Conservation (phyloP, 2,113 vertebrate species). For the Typhlomys cinereus region DNA sequence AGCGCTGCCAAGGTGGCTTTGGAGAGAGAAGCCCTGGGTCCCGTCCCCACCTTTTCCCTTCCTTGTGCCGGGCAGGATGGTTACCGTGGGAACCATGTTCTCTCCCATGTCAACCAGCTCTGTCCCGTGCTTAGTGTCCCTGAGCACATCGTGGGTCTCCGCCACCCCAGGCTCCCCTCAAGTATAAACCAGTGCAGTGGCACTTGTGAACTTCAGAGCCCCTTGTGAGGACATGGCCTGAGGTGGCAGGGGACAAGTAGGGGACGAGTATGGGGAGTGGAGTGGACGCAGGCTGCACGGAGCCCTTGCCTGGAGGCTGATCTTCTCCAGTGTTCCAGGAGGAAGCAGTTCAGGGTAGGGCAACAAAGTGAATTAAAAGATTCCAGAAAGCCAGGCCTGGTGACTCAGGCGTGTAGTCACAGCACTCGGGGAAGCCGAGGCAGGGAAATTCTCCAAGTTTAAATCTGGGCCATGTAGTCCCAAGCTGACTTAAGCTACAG, state of each 20-base stretch:
- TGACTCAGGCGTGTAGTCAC: not conserved
- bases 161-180: not conserved
- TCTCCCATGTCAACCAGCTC: not conserved
- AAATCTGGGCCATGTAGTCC: not conserved
- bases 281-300: not conserved
- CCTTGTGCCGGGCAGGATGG: not conserved
- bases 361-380: not conserved
- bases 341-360: not conserved
- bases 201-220: not conserved
- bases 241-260: not conserved
- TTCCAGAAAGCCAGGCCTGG: not conserved
- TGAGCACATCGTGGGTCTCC: not conserved
- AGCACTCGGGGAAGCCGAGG: not conserved
- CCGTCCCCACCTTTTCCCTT: not conserved
- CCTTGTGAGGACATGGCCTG: not conserved
- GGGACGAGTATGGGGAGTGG: accelerated
- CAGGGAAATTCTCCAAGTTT: not conserved
- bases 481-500: not conserved
- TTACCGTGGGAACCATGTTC: accelerated
- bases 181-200: not conserved
- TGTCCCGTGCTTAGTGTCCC: not conserved
- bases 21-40: not conserved
- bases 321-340: not conserved
- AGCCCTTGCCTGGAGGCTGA: not conserved
- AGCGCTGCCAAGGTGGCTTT: not conserved